Percentiles rank a stretch among this genome's conserved stretches.
Conservation (phyloP, 2,888 invertebrate genomes). For the Napeogenes inachia region DNA sequence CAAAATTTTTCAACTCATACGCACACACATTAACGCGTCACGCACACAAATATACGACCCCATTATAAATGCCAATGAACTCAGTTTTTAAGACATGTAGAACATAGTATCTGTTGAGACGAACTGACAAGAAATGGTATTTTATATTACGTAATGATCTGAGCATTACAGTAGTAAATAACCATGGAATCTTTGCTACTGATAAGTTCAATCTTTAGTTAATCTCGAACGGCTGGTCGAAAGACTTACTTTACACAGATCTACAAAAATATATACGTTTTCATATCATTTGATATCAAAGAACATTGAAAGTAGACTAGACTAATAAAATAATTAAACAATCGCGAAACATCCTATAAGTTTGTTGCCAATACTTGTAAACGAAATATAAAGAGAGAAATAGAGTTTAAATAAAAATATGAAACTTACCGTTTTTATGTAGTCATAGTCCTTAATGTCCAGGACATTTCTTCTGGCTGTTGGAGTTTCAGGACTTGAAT, state of each 20-base stretch:
- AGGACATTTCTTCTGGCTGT: conserved; percentile 55
- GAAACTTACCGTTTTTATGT: conserved; percentile 62
- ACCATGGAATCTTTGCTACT: too few species aligned
- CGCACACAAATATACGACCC: conserved; percentile 40
- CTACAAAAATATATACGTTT: too few species aligned
- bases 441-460: conserved; percentile 59
- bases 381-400: background rate
- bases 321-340: too few species aligned
- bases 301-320: too few species aligned
- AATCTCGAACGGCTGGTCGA: too few species aligned
- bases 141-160: too few species aligned
- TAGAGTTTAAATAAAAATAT: background rate
- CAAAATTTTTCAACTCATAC: conserved; percentile 27
- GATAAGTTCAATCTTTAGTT: too few species aligned
- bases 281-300: too few species aligned
- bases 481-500: conserved; percentile 63
- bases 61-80: conserved; percentile 55
- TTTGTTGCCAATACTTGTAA: conserved; percentile 1
- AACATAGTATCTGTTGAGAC: background rate
- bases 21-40: conserved; percentile 20
- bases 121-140: background rate
- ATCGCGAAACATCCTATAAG: background rate
- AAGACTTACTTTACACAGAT: too few species aligned
- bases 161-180: too few species aligned
- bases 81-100: conserved; percentile 37